Evolutionary conservation across 2,113 vertebrate genomes (phyloP), one percentile per base, ranked within the genome.

Genomic region (Phrynosoma blainvillii): DNA sequence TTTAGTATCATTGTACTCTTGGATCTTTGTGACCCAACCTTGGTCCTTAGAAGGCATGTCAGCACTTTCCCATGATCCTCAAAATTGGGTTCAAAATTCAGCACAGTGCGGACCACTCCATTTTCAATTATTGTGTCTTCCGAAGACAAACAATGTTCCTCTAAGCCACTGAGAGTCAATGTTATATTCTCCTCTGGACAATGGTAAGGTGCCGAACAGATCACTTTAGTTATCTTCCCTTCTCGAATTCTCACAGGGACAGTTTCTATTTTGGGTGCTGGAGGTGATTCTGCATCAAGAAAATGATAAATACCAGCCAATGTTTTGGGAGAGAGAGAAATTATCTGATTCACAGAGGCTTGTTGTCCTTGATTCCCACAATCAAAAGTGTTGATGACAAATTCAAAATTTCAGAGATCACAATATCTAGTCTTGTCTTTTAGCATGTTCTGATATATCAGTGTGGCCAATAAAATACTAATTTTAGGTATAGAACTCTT

Each of bases 21-120:
- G 23, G 86, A 52, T 52, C 40, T 66, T 36, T 30, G 25, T 42
- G 59, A 30, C 71, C 56, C 27, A 18, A 40, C 12, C 40, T 54
- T 2, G 7, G 18, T 66, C 9, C 11, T 52, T 56, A 82, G 18
- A 2, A 25, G 27, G 42, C 86, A 87, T 30, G 4, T 14, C 70
- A 87, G 56, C 30, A 18, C 74, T 65, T 82, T 82, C 40, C 71
- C 56, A 27, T 82, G 30, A 30, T 87, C 79, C 42, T 66, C 56
- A 71, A 56, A 76, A 1, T 54, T 52, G 14, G 59, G 27, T 82
- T 52, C 27, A n/a, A 87, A 82, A 30, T 6, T 76, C 70, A 65
- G 20, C 10, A 2, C 36, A 2, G 71, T 82, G 30, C n/a, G 32
- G 79, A 76, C 32, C 25, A 47, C 16, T 66, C 70, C 56, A 25